These are phyloP conservation scores for Herpailurus yagouaroundi DNA, from an alignment of 2,113 vertebrate species.

Conservation along the genomic window DNA sequence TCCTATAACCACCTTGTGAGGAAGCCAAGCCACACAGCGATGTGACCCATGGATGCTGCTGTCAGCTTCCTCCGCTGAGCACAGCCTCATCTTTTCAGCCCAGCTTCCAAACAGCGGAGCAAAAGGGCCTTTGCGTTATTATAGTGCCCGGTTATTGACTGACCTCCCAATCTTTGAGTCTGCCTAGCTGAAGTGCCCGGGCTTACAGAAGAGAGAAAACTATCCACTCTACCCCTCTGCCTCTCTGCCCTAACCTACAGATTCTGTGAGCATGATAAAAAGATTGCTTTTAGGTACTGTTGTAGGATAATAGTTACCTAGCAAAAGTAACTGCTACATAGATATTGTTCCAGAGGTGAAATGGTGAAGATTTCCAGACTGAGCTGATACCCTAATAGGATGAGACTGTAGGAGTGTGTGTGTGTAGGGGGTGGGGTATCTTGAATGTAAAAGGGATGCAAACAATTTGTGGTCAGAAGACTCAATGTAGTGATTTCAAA, in stretches of 20 bases:
- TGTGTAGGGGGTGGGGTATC: not conserved
- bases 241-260: not conserved
- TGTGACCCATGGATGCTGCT: rapidly evolving
- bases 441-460: not conserved
- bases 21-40: not conserved
- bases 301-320: not conserved
- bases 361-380: not conserved
- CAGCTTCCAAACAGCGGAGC: not conserved
- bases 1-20: rapidly evolving
- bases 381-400: not conserved
- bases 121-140: not conserved
- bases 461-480: not conserved
- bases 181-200: not conserved
- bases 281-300: not conserved
- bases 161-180: not conserved
- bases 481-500: not conserved
- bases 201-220: not conserved
- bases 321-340: not conserved
- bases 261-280: not conserved
- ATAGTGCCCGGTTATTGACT: not conserved
- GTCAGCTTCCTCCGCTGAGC: not conserved
- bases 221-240: too few relatives aligned
- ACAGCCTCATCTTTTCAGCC: not conserved
- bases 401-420: not conserved
- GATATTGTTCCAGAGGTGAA: not conserved